Conservation (phyloP, 92 coral and sea anemone species). For the Muricea muricata region DNA sequence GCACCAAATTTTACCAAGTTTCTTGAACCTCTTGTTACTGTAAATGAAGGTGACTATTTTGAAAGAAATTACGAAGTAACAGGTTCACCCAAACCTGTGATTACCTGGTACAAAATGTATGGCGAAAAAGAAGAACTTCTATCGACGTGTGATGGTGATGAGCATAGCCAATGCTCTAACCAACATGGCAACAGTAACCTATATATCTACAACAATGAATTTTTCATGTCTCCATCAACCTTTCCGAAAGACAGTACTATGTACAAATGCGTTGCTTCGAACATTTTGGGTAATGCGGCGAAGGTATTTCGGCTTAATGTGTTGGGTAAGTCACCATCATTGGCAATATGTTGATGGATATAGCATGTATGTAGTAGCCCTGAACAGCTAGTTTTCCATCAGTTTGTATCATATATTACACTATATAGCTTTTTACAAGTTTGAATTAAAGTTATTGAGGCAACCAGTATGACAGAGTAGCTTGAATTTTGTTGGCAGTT, state of each 20-base stretch:
- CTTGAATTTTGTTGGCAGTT: too few species aligned
- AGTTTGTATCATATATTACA: too few species aligned
- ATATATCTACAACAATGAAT: background rate
- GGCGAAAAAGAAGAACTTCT: slow-evolving; percentile 2
- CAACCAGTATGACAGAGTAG: too few species aligned
- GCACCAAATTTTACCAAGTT: slow-evolving; percentile 1
- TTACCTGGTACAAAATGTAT: slow-evolving; percentile 46
- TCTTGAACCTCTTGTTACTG: background rate
- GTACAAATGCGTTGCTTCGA: background rate
- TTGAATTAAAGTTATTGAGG: too few species aligned
- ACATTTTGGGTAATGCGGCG: background rate
- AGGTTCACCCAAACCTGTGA: slow-evolving; percentile 44
- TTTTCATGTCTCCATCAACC: background rate
- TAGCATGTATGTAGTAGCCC: background rate
- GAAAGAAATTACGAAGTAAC: background rate
- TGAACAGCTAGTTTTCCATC: too few species aligned
- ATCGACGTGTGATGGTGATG: slow-evolving; percentile 4
- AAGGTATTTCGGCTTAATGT: background rate
- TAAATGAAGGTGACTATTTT: background rate
- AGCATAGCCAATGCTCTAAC: background rate
- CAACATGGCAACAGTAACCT: background rate
- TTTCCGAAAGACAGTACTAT: background rate
- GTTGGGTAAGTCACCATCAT: background rate
- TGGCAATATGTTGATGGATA: too few species aligned
- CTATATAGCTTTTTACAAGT: too few species aligned